Percentiles rank a stretch among this genome's conserved stretches.
Conservation (phyloP, 2,797 vertebrate species). For the Alca torda region DNA sequence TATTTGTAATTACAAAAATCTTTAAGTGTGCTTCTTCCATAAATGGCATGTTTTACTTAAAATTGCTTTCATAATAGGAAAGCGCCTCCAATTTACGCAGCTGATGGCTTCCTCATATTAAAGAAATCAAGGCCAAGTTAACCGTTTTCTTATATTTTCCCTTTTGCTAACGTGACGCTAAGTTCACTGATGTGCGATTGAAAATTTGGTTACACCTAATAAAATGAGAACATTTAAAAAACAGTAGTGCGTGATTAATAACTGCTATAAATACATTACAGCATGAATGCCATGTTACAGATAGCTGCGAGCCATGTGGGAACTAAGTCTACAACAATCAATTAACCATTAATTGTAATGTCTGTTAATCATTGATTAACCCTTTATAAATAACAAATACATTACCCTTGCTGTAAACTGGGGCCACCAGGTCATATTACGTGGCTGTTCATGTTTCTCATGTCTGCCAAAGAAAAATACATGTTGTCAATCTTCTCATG, state of each 20-base stretch:
- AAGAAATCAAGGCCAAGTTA: background rate
- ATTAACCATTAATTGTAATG: constrained; percentile 27
- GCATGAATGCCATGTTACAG: background rate
- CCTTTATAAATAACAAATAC: constrained; percentile 1
- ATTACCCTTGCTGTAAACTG: background rate
- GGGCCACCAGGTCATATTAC: background rate
- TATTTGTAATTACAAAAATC: constrained; percentile 70
- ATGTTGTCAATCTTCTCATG: no score
- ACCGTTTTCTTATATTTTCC: background rate
- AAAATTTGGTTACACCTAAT: constrained; percentile 5
- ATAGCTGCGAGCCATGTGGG: constrained; percentile 4
- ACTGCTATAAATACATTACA: constrained; percentile 5
- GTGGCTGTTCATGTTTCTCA: background rate
- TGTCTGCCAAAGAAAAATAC: no score
- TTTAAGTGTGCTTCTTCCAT: constrained; percentile 40
- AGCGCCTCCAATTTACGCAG: background rate
- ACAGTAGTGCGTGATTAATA: background rate
- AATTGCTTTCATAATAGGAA: constrained; percentile 28
- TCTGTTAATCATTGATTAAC: constrained; percentile 36
- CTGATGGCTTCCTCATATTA: background rate
- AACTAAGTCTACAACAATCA: background rate
- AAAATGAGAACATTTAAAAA: constrained; percentile 11
- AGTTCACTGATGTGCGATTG: background rate
- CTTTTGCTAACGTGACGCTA: background rate
- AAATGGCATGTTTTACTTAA: constrained; percentile 51